A percentile compares a stretch with the other conserved stretches of the same genome.
Conservation (phyloP, 2,113 vertebrate genomes). For the Bombycilla garrulus region DNA sequence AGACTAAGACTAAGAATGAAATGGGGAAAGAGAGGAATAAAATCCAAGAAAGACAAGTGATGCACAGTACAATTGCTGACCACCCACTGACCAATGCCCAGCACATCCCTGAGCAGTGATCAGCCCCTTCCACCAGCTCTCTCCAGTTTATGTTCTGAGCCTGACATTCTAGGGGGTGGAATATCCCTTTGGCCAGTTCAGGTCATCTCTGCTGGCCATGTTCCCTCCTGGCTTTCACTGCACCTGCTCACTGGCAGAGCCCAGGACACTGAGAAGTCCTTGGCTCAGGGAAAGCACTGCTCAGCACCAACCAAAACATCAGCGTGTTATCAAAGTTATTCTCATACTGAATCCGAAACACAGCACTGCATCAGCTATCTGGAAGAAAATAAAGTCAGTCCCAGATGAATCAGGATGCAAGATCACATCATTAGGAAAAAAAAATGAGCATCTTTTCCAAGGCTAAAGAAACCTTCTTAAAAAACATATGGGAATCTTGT, state of each 20-base stretch:
- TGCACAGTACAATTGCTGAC: not conserved
- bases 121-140: not conserved
- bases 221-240: not conserved
- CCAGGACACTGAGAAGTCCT: not conserved
- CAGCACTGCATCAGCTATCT: not conserved
- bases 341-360: accelerated
- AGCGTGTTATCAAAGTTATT: accelerated
- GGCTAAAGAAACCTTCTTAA: not conserved
- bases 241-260: not conserved
- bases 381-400: not conserved
- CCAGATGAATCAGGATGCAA: not conserved
- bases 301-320: not conserved
- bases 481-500: conserved; percentile 2
- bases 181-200: not conserved
- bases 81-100: not conserved
- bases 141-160: not conserved
- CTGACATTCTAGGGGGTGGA: not conserved
- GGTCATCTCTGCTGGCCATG: not conserved
- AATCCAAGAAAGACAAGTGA: not conserved
- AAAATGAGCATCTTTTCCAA: conserved; percentile 4
- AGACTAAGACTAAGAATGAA: not conserved
- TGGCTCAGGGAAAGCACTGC: not conserved
- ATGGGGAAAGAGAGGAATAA: not conserved
- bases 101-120: not conserved
- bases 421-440: not conserved